phyloP scores from a whole-genome alignment of 2,113 vertebrate species.

The Pica pica region DNA sequence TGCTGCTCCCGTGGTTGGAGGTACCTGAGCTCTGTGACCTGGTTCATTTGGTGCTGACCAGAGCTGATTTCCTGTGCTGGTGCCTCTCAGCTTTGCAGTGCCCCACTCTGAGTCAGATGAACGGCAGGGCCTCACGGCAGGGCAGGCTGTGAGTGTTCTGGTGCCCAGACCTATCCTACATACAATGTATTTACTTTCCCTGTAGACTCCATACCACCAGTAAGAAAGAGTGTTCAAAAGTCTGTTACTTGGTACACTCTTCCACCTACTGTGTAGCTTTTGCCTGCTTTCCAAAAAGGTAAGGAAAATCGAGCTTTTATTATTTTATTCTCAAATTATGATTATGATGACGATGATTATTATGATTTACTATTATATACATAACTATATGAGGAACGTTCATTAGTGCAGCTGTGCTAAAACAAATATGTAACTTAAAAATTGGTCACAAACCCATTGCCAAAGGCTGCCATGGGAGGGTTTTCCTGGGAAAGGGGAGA shows the following conservation, averaged over 20 bases:
- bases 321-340: background rate
- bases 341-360: background rate
- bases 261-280: constrained; percentile 82
- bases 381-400: background rate
- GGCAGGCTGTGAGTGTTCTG: background rate
- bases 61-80: background rate
- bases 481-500: background rate
- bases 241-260: constrained; percentile 84
- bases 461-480: background rate
- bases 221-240: constrained; percentile 83
- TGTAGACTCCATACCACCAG: constrained; percentile 77
- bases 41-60: background rate
- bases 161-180: constrained; percentile 54
- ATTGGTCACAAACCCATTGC: background rate
- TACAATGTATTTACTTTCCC: constrained; percentile 79
- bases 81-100: background rate
- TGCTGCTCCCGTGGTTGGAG: constrained; percentile 52
- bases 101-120: background rate
- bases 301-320: constrained; percentile 67
- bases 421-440: background rate
- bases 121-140: background rate
- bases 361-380: background rate
- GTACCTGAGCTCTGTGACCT: constrained; percentile 48
- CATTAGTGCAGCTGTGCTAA: background rate
- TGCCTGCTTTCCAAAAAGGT: constrained; percentile 78